phyloP scores from a whole-genome alignment of 2,113 vertebrate genomes.

The Salvelinus namaycush region DNA sequence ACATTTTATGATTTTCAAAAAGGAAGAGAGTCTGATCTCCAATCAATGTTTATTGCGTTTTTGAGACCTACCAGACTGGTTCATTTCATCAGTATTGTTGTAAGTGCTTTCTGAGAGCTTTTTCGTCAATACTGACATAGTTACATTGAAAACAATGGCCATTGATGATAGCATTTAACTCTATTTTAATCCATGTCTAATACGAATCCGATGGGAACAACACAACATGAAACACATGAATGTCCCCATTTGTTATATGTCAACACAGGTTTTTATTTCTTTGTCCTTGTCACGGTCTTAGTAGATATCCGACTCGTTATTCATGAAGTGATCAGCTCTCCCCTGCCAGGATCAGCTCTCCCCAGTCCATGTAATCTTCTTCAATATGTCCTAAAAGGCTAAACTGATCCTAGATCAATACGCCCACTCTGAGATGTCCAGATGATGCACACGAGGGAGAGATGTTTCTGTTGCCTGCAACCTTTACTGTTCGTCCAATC shows the following conservation, averaged over 20 bases:
- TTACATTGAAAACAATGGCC: conserved; percentile 42
- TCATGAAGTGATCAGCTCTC: too few relatives aligned
- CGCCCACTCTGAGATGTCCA: background rate
- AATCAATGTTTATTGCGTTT: conserved; percentile 66
- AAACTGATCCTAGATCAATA: background rate
- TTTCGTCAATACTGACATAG: conserved; percentile 44
- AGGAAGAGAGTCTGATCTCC: conserved; percentile 1
- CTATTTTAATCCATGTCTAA: background rate
- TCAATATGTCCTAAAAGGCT: too few relatives aligned
- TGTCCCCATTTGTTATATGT: background rate
- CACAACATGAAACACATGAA: background rate
- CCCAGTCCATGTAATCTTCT: too few relatives aligned
- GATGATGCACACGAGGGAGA: background rate
- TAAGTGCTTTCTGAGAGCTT: conserved; percentile 59
- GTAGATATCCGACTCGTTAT: background rate
- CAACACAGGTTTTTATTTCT: background rate
- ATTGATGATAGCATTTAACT: conserved; percentile 39
- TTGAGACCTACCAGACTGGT: conserved; percentile 7
- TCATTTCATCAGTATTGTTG: conserved; percentile 57
- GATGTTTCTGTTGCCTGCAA: conserved; percentile 18
- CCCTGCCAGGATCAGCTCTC: too few relatives aligned
- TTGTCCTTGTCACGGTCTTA: background rate
- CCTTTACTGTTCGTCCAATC: conserved; percentile 28
- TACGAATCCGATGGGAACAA: conserved; percentile 12
- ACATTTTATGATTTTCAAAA: background rate